Evolutionary conservation across 2,113 vertebrate genomes (phyloP), one percentile per base, ranked within the genome.

Genomic region (Amazona vittata): DNA sequence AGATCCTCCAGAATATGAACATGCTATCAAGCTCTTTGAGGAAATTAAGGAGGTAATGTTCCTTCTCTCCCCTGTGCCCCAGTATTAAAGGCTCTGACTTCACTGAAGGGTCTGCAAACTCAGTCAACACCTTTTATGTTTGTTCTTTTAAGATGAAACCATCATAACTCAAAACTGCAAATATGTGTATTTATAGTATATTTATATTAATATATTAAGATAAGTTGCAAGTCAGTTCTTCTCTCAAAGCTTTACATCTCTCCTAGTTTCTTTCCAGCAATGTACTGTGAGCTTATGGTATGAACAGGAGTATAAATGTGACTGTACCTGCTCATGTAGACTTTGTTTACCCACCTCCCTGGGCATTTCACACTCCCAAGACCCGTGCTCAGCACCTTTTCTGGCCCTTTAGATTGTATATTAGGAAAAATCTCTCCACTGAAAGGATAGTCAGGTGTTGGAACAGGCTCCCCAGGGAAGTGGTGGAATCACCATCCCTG

Each of bases 11-110:
- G 98, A 98, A 85, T 99, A 99, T 17, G 97, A 98, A 37, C 98
- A 99, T 25, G 98, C 99, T 87, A 98, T 99, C 98, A 99, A 97
- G 86, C 98, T 99, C 49, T 97, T 99, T 97, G 99, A 98, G 96
- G 99, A 99, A 97, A 99, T 99, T 96, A 98, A 97, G 98, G 99
- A 99, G 98, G 99, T 98, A 94, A 97, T 8, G 19, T 49, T 52
- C 29, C 21, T 80, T 13, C 8, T 46, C 15, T 9, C 47, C 19
- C 39, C 15, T 75, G 8, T 6, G 6, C 7, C 9, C 35, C 18
- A 28, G 9, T 59, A 14, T 29, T 73, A n/a, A 60, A 70, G 25
- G 31, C 22, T 44, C 8, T 62, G 65, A 52, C 8, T 71, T 93
- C 19, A 50, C n/a, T 44, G 59, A 79, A 76, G 35, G 8, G 9